Percentiles rank a stretch among this genome's conserved stretches.
Conservation (phyloP, 2,888 invertebrate species). For the Andrena praecox region DNA sequence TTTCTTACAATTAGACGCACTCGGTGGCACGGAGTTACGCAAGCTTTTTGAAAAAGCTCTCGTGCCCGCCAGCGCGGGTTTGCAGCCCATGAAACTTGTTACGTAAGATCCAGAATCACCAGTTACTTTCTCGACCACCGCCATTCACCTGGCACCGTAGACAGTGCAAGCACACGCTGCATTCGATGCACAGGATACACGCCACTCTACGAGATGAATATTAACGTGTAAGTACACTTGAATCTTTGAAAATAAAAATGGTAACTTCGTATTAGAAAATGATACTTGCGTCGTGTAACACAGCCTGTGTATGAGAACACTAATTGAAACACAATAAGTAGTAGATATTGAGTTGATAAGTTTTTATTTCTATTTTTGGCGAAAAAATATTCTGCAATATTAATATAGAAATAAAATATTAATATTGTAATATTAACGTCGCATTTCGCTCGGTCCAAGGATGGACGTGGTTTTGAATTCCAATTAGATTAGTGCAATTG, state of each 20-base stretch:
- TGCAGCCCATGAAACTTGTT: conserved; percentile 51
- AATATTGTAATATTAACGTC: too few relatives aligned
- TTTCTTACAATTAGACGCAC: conserved; percentile 15
- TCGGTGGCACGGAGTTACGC: conserved; percentile 25
- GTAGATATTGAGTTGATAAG: too few relatives aligned
- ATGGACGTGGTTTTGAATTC: too few relatives aligned
- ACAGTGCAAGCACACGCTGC: conserved; percentile 31
- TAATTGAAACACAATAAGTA: too few relatives aligned
- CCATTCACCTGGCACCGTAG: conserved; percentile 60
- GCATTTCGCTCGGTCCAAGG: too few relatives aligned
- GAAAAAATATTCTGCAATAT: too few relatives aligned
- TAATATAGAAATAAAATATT: too few relatives aligned
- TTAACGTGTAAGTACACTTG: background rate
- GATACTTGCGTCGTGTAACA: background rate
- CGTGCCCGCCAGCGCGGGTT: conserved; percentile 2
- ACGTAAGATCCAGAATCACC: conserved; percentile 61
- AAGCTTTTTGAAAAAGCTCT: conserved; percentile 59
- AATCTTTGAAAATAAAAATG: background rate
- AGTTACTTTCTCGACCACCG: conserved; percentile 65
- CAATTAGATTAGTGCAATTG: too few relatives aligned
- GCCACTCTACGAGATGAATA: background rate
- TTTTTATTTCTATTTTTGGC: too few relatives aligned
- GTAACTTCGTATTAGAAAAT: background rate
- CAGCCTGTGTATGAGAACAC: too few relatives aligned
- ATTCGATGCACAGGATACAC: background rate